phyloP scores from a whole-genome alignment of 2,113 vertebrate genomes.

The Dendropsophus ebraccatus region DNA sequence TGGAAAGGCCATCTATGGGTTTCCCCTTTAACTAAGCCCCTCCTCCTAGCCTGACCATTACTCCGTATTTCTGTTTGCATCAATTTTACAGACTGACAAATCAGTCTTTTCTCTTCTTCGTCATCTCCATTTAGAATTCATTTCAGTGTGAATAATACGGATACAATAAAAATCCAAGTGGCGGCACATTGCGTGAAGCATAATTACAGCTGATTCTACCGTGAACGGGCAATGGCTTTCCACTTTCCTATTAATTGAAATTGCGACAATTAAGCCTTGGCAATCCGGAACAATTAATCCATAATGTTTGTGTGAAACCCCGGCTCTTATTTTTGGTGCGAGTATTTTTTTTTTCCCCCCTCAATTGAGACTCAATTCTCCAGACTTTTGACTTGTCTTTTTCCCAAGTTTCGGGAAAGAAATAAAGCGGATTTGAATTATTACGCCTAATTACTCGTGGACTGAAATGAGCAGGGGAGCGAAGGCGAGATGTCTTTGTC shows the following conservation, averaged over 20 bases:
- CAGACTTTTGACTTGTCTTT: conserved; percentile 44
- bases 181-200: background rate
- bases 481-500: conserved; percentile 55
- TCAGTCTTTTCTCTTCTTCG: no score
- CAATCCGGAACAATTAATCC: conserved; percentile 17
- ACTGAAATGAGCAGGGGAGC: conserved; percentile 57
- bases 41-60: no score
- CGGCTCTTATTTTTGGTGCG: background rate
- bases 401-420: conserved; percentile 22
- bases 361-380: conserved; percentile 23
- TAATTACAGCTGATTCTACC: background rate
- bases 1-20: no score
- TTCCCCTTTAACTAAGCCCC: no score
- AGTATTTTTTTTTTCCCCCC: background rate
- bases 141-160: background rate
- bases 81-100: no score
- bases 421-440: conserved; percentile 57
- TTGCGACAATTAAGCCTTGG: background rate
- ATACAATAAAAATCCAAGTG: background rate
- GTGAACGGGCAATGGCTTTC: background rate
- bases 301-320: background rate
- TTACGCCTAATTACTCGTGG: conserved; percentile 55
- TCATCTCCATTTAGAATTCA: no score
- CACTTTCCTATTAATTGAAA: background rate
- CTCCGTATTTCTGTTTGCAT: no score